Evolutionary conservation across 2,888 invertebrate species (phyloP), one percentile per base, ranked within the genome.

Genomic region (Drosophila prostipennis): DNA sequence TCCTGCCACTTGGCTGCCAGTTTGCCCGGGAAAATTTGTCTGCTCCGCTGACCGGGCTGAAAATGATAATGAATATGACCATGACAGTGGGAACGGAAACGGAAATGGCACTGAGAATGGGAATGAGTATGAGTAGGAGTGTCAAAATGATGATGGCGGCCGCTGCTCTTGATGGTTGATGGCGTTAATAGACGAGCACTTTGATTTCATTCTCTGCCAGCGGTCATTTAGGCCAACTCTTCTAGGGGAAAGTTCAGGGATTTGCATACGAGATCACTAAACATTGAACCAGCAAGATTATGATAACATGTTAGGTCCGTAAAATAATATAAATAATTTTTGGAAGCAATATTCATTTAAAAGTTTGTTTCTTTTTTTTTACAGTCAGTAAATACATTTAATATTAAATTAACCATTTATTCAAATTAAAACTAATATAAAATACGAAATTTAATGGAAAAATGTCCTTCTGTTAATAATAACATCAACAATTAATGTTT

Each of bases 11-110:
- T 74, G 74, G 42, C 69, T 54, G 45, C n/a, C 45, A 19, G 7
- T 51, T 56, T 6, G n/a, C 70, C 16, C 65, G 48, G 56, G 39
- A 59, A 60, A 43, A 60, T 61, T 49, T 71, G 54, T 39, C 56
- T 45, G 48, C 42, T 34, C 11, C 68, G 45, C 16, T 68, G 65
- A 42, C 54, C 42, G 70, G 54, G 59, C 51, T 61, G 61, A 63
- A 61, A 70, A 73, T 45, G 69, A 56, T 74, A 74, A 76, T 60
- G 40, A 57, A 40, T 40, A 29, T 49, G 68, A 65, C 49, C 46
- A 54, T 49, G 49, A 65, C 32, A 26, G 26, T 11, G 40, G 65
- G 5, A 60, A 16, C 14, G 60, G 55, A 8, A 10, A 14, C 23
- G 14, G n/a, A 13, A 63, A 11, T 26, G 51, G 10, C 2, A 6